Evolutionary conservation across 2,113 vertebrate genomes (phyloP).

Genomic region (Conger conger): DNA sequence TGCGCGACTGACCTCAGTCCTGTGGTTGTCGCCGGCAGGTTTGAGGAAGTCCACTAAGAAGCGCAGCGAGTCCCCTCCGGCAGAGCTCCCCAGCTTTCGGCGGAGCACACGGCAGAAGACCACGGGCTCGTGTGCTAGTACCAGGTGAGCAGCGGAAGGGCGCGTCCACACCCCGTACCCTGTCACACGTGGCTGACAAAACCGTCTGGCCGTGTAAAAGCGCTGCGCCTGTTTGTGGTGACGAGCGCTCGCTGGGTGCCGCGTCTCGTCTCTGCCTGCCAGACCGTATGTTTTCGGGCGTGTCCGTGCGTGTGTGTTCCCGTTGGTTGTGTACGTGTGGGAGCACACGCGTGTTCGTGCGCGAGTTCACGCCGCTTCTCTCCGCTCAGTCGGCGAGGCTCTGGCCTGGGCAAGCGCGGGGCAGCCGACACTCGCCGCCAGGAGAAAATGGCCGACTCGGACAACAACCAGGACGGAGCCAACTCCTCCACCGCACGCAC

Average conservation of each 20-base stretch:
- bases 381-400: conserved; percentile 91
- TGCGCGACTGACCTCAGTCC: not conserved
- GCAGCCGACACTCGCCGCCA: conserved; percentile 98
- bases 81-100: conserved; percentile 99
- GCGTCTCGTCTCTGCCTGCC: no score
- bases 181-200: no score
- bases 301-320: no score
- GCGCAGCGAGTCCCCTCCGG: conserved; percentile 98
- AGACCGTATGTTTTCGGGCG: not conserved
- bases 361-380: not conserved
- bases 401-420: conserved; percentile 99
- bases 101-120: conserved; percentile 99
- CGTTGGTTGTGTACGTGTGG: no score
- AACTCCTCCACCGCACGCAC: conserved; percentile 91
- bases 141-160: conserved; percentile 75
- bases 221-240: no score
- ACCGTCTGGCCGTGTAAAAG: no score
- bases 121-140: conserved; percentile 99
- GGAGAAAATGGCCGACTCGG: conserved; percentile 98
- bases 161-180: no score
- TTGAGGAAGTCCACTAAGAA: conserved; percentile 98
- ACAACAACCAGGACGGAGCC: conserved; percentile 96
- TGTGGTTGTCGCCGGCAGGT: conserved; percentile 61
- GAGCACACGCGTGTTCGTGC: not conserved
- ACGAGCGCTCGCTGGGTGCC: no score